These are phyloP conservation scores for Nycteola revayana DNA, from an alignment of 2,888 invertebrate genomes.

Conservation along the genomic window DNA sequence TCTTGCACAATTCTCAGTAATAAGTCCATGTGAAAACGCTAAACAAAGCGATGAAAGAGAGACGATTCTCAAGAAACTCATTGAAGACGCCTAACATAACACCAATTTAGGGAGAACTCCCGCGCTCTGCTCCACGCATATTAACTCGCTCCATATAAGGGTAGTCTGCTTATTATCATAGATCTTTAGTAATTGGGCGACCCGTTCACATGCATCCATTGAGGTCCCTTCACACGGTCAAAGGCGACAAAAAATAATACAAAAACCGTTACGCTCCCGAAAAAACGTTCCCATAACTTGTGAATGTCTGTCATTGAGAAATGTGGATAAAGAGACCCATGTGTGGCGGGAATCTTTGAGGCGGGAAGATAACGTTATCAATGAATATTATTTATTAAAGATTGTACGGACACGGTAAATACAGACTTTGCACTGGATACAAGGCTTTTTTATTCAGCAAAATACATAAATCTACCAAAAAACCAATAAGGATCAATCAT, in stretches of 20 bases:
- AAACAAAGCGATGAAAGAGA: constrained; percentile 60
- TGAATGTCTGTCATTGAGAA: constrained; percentile 77
- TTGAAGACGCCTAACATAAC: constrained; percentile 56
- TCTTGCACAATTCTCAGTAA: constrained; percentile 45
- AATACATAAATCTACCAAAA: too few relatives aligned
- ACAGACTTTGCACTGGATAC: too few relatives aligned
- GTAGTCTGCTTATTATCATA: constrained; percentile 32
- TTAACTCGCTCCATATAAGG: constrained; percentile 20
- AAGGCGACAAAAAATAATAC: constrained; percentile 78
- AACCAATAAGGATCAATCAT: too few relatives aligned
- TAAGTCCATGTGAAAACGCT: constrained; percentile 62
- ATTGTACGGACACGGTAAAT: constrained; percentile 3
- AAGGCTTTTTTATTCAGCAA: too few relatives aligned
- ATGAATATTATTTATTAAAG: constrained; percentile 7
- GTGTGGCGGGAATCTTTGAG: constrained; percentile 28
- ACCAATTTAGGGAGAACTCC: constrained; percentile 47
- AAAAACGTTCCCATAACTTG: constrained; percentile 75
- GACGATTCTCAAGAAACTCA: constrained; percentile 67
- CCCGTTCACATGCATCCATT: constrained; percentile 72
- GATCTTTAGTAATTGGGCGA: constrained; percentile 49
- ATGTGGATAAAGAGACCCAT: constrained; percentile 41
- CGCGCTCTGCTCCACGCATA: constrained; percentile 31
- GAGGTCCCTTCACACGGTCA: constrained; percentile 78
- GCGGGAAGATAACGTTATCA: constrained; percentile 15
- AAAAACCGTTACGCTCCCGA: constrained; percentile 79